Evolutionary conservation across 2,888 invertebrate genomes (phyloP), one percentile per base, ranked within the genome.

Genomic region (Diadegma fenestrale): DNA sequence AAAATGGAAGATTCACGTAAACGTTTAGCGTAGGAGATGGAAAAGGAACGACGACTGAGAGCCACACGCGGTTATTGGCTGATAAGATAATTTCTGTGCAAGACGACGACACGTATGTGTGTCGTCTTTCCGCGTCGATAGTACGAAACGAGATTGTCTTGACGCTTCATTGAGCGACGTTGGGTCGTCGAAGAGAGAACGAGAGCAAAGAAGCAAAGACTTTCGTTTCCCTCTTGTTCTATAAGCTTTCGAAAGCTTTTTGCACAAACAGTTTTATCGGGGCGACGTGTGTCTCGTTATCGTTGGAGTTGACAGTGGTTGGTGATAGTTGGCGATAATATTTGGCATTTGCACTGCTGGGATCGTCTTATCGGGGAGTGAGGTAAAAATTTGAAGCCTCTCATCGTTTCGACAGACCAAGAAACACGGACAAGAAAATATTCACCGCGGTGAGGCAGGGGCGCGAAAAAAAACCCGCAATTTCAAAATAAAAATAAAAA

Each of bases 61-160:
- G 69, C 68, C 37, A 4, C 33, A 64, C 77, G 30, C 63, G 69
- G 69, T 41, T 54, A 63, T 73, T 54, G 22, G 48, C 78, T 78
- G 85, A 85, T 85, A 85, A 85, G 85, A 82, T 85, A 79, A 85
- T 85, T 85, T 66, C 43, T 85, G 85, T 82, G 71, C 79, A 75
- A 82, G 79, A 45, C 54, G 54, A 3, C 12, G 58, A 78, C 73
- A 54, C 72, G 82, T 45, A 75, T 61, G 77, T 61, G 77, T 58
- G 54, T 78, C 82, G 71, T 69, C 61, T 72, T 48, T 77, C 64
- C 69, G 72, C 26, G 45, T 51, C 33, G 75, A 84, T 77, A 82
- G 79, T 85, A 71, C 51, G 71, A 63, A 72, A 48, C 48, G 66
- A 45, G 71, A 51, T 19, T 76, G 69, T 75, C 71, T 58, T 58